phyloP scores from a whole-genome alignment of 2,888 invertebrate species.

The Rhabditophanes sp. region DNA sequence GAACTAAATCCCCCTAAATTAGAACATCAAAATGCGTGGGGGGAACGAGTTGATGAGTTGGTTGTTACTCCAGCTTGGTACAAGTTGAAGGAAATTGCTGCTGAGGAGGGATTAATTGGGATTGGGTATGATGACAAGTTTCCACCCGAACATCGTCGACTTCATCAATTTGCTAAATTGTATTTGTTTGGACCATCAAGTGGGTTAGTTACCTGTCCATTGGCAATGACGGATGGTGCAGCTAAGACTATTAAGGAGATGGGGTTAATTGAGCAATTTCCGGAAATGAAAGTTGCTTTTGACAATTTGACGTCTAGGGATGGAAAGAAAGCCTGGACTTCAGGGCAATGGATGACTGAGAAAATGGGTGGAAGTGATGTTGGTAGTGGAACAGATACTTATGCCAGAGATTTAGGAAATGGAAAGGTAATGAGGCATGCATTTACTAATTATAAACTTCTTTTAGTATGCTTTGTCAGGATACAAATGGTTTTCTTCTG shows the following conservation, averaged over 20 bases:
- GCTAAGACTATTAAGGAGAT: constrained; percentile 47
- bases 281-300: constrained; percentile 26
- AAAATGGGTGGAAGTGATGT: constrained; percentile 52
- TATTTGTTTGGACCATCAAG: constrained; percentile 50
- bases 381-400: constrained; percentile 44
- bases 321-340: constrained; percentile 50
- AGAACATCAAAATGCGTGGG: constrained; percentile 50
- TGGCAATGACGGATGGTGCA: constrained; percentile 54
- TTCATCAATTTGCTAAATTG: constrained; percentile 47
- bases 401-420: constrained; percentile 19
- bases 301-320: constrained; percentile 46
- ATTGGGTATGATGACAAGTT: constrained; percentile 24
- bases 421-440: constrained; percentile 23
- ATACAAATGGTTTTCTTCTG: constrained; percentile 53
- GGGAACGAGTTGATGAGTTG: constrained; percentile 48
- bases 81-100: constrained; percentile 49
- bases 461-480: constrained; percentile 47
- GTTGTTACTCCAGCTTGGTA: constrained; percentile 51
- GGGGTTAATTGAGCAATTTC: constrained; percentile 19
- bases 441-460: no score
- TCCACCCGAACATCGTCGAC: constrained; percentile 14
- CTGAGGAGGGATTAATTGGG: constrained; percentile 50
- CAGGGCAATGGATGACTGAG: constrained; percentile 55
- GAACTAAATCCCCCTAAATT: constrained; percentile 49
- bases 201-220: constrained; percentile 51